Evolutionary conservation across 2,797 vertebrate species (phyloP).

Genomic region (Phalloptychus januarius): DNA sequence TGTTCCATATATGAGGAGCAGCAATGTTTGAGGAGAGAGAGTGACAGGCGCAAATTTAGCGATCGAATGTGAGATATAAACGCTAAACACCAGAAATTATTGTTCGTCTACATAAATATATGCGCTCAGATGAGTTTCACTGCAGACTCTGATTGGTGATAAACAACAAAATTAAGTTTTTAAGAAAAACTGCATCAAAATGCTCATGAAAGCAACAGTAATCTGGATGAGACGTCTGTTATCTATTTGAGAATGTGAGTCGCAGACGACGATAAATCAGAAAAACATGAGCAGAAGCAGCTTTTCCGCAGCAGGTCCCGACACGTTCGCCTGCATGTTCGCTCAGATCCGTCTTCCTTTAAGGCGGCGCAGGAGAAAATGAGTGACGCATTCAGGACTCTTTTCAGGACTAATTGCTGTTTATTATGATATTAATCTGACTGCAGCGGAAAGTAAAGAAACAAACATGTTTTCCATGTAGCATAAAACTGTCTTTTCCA

Average conservation of each 20-base stretch:
- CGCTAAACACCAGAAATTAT: too few relatives aligned
- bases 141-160: too few relatives aligned
- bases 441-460: conserved; percentile 2
- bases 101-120: too few relatives aligned
- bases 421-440: not conserved
- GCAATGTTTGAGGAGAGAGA: too few relatives aligned
- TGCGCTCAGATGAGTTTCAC: too few relatives aligned
- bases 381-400: not conserved
- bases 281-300: not conserved
- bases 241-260: conserved; percentile 23
- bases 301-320: conserved; percentile 30
- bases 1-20: too few relatives aligned
- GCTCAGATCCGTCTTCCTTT: not conserved
- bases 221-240: conserved; percentile 11
- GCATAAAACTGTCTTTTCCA: not conserved
- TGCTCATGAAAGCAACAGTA: not conserved
- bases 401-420: not conserved
- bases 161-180: too few relatives aligned
- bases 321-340: conserved; percentile 23
- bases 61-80: too few relatives aligned
- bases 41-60: too few relatives aligned
- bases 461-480: not conserved
- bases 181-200: too few relatives aligned
- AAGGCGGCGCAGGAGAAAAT: not conserved
- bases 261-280: not conserved